Evolutionary conservation across 1,140 invertebrate genomes (phyloP), one percentile per base, ranked within the genome.

Genomic region (Leptinotarsa defecta): DNA sequence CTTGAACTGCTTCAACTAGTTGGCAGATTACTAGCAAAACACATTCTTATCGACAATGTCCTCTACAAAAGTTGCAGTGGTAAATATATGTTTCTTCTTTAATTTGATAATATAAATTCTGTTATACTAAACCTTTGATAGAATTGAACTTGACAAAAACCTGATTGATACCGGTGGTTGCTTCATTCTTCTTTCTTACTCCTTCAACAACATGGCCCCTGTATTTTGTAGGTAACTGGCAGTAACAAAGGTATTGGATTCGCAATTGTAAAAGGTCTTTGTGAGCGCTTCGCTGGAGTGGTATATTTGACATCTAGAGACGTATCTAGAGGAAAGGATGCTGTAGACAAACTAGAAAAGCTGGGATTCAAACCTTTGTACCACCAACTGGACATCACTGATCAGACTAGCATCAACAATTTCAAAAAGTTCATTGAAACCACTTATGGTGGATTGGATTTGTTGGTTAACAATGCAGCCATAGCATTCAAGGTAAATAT

Each of bases 381-480:
- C 81, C 89, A 91, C 81, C 88, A 91, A 79, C 82, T 93, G 48
- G 91, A 93, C 78, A 89, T 93, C 73, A 86, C 86, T 72, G 84
- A 89, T 80, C 74, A 83, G 65, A 78, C 85, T 17, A 92, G 89
- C 80, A 87, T 91, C 52, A 80, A 87, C 11, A 83, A 78, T 43
- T 87, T 93, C 49, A 81, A 83, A 15, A 84, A 89, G 22, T 88
- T 87, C 81, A 80, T 96, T 0, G 86, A 90, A 81, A 81, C 88
- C 34, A 90, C 88, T 24, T 89, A 96, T 84, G 91, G 90, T 15
- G 92, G 94, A 1, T 84, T 96, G 2, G 94, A 96, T 87, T 79
- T 96, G 48, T 85, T 96, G 15, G 89, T 96, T 1, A 96, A 96
- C 82, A 96, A 96, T 88, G 95, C 94, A 68, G 94, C 90, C 19